phyloP scores from a whole-genome alignment of 2,113 vertebrate species.

The Lepidothrix coronata region DNA sequence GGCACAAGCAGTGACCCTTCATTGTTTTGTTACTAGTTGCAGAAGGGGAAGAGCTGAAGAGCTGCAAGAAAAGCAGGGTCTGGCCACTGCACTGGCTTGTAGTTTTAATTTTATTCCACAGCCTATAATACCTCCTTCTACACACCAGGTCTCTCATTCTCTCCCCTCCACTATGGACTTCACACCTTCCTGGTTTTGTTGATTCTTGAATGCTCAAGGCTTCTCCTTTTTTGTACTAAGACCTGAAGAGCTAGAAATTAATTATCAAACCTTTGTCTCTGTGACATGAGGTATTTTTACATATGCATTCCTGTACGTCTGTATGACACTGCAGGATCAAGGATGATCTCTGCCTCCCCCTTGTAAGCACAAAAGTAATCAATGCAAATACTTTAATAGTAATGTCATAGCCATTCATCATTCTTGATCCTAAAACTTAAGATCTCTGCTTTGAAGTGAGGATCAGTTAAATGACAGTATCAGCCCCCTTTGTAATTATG shows the following conservation, averaged over 20 bases:
- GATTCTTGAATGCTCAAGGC: not conserved
- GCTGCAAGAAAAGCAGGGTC: not conserved
- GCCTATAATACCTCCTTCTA: not conserved
- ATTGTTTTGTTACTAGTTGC: not conserved
- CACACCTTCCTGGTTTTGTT: not conserved
- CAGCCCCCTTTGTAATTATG: not conserved
- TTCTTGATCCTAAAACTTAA: slow-evolving; percentile 42
- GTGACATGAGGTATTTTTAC: not conserved
- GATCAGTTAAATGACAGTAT: slow-evolving; percentile 29
- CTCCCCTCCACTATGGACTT: not conserved
- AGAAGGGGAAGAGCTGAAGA: not conserved
- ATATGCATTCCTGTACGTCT: not conserved
- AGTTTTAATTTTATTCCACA: not conserved
- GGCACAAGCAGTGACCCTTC: not conserved
- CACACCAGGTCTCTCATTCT: not conserved
- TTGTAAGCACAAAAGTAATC: slow-evolving; percentile 40
- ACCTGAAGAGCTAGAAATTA: not conserved
- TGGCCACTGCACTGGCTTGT: not conserved
- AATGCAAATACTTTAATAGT: slow-evolving; percentile 51
- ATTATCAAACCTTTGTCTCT: not conserved
- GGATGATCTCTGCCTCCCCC: not conserved
- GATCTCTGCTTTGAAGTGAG: slow-evolving; percentile 40
- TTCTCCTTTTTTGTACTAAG: not conserved
- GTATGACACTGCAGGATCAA: not conserved
- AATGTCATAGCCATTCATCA: slow-evolving; percentile 23